phyloP scores from a whole-genome alignment of 2,888 invertebrate species.

The Harpagoxenus sublaevis region DNA sequence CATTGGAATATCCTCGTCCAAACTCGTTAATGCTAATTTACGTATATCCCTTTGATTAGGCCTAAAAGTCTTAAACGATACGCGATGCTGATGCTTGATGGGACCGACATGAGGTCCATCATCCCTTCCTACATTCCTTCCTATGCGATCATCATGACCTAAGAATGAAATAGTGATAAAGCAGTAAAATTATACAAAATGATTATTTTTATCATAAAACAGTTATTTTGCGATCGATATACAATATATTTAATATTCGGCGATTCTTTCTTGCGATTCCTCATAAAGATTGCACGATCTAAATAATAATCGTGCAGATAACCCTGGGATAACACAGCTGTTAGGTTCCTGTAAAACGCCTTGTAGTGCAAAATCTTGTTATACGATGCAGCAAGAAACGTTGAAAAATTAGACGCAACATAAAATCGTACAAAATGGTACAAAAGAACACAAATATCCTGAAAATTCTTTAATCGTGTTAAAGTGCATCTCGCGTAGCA shows the following conservation, averaged over 20 bases:
- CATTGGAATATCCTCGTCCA: slow-evolving; percentile 82
- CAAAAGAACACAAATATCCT: not conserved
- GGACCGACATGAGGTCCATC: slow-evolving; percentile 47
- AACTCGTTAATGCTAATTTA: slow-evolving; percentile 64
- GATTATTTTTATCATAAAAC: not conserved
- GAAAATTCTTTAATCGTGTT: not conserved
- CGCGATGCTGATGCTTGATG: slow-evolving; percentile 77
- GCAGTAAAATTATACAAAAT: not conserved
- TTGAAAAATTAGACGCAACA: not conserved
- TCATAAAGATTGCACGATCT: not conserved
- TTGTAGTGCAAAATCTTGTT: not conserved
- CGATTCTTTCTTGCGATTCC: not conserved
- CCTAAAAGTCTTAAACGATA: slow-evolving; percentile 80
- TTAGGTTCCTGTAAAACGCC: not conserved
- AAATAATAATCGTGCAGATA: not conserved
- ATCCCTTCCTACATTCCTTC: slow-evolving; percentile 55
- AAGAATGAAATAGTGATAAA: not conserved
- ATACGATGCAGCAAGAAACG: not conserved
- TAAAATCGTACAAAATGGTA: not conserved
- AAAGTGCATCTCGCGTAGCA: not conserved
- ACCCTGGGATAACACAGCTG: not conserved
- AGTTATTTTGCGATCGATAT: not conserved
- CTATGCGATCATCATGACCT: slow-evolving; percentile 80
- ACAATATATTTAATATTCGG: not conserved
- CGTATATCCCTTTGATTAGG: slow-evolving; percentile 60